Evolutionary conservation across 2,113 vertebrate species (phyloP).

Genomic region (Eclectus roratus): DNA sequence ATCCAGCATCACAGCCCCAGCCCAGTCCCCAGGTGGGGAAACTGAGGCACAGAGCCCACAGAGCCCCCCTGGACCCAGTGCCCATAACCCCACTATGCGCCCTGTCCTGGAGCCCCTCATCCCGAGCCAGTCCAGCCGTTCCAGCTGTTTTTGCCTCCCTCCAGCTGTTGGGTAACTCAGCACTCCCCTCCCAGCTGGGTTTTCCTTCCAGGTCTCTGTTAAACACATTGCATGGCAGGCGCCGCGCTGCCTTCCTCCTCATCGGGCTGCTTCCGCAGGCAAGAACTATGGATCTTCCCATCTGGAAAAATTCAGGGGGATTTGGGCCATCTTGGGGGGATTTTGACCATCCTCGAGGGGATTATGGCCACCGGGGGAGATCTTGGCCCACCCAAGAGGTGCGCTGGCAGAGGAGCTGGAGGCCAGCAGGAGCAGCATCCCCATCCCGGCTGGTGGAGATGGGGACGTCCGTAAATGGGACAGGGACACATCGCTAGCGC

Average conservation of each 20-base stretch:
- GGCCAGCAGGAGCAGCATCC: neutral
- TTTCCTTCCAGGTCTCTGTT: conserved; percentile 48
- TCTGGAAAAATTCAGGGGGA: neutral
- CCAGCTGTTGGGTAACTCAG: neutral
- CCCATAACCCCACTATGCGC: neutral
- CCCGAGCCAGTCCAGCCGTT: neutral
- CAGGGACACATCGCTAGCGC: accelerated
- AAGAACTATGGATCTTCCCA: neutral
- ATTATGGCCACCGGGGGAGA: neutral
- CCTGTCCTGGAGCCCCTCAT: neutral
- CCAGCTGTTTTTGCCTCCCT: neutral
- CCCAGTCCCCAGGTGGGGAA: neutral
- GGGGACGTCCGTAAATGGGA: neutral
- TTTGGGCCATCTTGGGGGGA: neutral
- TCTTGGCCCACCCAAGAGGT: conserved; percentile 25
- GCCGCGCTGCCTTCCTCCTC: neutral
- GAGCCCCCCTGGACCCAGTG: neutral
- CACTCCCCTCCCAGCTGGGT: neutral
- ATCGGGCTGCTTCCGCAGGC: neutral
- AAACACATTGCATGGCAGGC: conserved; percentile 2
- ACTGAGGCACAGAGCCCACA: neutral
- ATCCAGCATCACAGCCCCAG: neutral
- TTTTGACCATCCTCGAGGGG: neutral
- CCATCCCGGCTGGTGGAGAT: neutral
- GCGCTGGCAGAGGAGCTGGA: neutral